phyloP scores from a whole-genome alignment of 2,113 vertebrate genomes.

The Rostratula benghalensis region DNA sequence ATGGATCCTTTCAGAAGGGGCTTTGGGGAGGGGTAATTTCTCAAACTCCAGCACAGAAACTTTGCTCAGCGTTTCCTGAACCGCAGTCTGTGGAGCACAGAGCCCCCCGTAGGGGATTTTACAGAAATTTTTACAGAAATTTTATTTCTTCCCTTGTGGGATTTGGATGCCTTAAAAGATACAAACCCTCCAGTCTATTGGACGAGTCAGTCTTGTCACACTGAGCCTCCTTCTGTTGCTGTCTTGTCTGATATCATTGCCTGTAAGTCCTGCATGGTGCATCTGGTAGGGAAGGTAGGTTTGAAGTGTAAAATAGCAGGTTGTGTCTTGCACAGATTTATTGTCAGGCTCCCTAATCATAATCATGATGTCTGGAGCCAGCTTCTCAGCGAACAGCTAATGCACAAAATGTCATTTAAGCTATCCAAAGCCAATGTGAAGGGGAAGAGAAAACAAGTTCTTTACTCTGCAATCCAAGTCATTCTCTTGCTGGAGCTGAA shows the following conservation, averaged over 20 bases:
- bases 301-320: not conserved
- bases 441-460: not conserved
- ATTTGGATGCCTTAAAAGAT: not conserved
- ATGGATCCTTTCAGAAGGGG: not conserved
- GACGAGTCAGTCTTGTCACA: not conserved
- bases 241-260: constrained; percentile 17
- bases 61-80: not conserved
- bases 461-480: not conserved
- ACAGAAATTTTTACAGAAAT: too few species aligned
- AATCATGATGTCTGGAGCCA: constrained; percentile 10
- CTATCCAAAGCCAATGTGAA: not conserved
- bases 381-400: not conserved
- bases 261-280: constrained; percentile 31
- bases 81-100: not conserved
- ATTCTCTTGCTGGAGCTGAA: not conserved
- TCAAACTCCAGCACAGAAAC: not conserved
- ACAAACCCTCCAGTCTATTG: not conserved
- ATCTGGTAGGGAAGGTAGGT: constrained; percentile 25
- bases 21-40: not conserved
- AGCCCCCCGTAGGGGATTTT: not conserved
- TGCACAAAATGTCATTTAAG: not conserved
- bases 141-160: not conserved
- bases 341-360: not conserved
- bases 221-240: not conserved
- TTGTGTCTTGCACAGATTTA: not conserved